Conservation (phyloP, 2,113 vertebrate species). For the Pholis gunnellus region DNA sequence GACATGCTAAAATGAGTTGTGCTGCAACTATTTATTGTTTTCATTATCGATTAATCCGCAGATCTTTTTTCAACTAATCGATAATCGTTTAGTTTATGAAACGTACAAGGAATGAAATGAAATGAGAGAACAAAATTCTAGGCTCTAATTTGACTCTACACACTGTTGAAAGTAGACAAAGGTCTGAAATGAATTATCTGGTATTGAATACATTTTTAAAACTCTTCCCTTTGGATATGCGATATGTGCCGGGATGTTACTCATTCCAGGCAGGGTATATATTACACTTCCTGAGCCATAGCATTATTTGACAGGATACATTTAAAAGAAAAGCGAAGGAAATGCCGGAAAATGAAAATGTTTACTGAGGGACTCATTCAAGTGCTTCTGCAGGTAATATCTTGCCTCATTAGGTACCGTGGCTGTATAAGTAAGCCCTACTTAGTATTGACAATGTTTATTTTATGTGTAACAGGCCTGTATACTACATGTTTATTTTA, state of each 20-base stretch:
- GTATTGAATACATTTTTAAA: conserved; percentile 27
- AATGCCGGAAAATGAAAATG: conserved; percentile 52
- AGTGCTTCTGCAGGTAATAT: conserved; percentile 54
- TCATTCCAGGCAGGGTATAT: conserved; percentile 4
- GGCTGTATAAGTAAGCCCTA: conserved; percentile 32
- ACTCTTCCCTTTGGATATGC: conserved; percentile 14
- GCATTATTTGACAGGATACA: conserved; percentile 49
- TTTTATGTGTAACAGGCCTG: conserved; percentile 48
- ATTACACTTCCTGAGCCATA: conserved; percentile 16
- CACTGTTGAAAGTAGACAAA: background rate
- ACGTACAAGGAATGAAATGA: background rate
- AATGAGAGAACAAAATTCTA: background rate
- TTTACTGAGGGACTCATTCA: conserved; percentile 56
- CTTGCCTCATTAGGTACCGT: conserved; percentile 15
- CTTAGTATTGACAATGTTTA: conserved; percentile 44
- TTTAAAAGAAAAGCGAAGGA: conserved; percentile 52
- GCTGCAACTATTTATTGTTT: background rate
- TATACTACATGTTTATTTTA: conserved; percentile 42
- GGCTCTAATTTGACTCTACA: background rate
- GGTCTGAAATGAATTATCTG: background rate
- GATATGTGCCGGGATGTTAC: conserved; percentile 17
- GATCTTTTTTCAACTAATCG: background rate
- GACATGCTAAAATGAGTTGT: background rate
- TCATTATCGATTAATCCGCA: background rate
- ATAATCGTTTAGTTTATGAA: background rate